Evolutionary conservation across 2,797 vertebrate species (phyloP).

Genomic region (Parambassis ranga): DNA sequence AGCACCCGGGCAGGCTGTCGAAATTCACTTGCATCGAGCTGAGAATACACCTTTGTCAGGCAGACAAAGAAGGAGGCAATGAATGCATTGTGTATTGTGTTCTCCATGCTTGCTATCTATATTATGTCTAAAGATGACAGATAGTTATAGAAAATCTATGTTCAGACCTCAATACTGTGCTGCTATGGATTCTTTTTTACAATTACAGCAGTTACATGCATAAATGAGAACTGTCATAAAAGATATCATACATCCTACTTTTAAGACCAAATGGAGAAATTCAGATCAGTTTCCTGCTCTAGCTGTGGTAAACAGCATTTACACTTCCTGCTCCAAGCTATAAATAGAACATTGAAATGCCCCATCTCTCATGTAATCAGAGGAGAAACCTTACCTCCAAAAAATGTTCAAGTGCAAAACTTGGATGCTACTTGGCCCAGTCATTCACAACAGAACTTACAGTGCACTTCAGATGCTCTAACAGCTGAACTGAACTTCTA

Average conservation of each 20-base stretch:
- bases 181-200: constrained; percentile 1
- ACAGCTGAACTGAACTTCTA: background rate
- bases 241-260: background rate
- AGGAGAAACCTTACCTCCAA: background rate
- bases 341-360: constrained; percentile 5
- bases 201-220: background rate
- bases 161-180: background rate
- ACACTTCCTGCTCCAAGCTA: background rate
- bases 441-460: background rate
- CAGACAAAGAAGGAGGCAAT: constrained; percentile 38
- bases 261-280: background rate
- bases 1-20: background rate
- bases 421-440: background rate
- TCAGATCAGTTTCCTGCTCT: background rate
- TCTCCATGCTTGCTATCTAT: constrained; percentile 13
- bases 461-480: background rate
- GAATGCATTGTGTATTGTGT: constrained; percentile 27
- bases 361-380: background rate
- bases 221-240: background rate
- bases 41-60: constrained; percentile 45
- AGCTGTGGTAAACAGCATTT: background rate
- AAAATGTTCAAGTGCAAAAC: constrained; percentile 1
- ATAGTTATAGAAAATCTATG: constrained; percentile 38
- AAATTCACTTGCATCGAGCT: constrained; percentile 30
- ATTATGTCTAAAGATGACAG: constrained; percentile 26